These are phyloP conservation scores for Cheumatopsyche charites DNA, from an alignment of 1,140 invertebrate genomes.

Conservation along the genomic window DNA sequence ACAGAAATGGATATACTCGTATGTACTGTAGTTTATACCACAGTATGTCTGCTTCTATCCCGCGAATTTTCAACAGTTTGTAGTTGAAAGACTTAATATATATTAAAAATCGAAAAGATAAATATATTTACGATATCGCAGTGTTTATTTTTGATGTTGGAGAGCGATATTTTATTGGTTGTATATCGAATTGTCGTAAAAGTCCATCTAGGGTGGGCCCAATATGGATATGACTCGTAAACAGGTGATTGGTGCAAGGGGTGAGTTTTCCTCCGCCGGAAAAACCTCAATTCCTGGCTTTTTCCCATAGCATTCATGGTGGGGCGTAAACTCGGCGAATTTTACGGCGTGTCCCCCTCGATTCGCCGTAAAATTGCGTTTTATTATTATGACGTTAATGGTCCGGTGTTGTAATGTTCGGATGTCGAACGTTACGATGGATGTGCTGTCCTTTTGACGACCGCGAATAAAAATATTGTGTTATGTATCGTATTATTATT, in stretches of 20 bases:
- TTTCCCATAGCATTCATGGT: not conserved
- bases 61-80: too few species aligned
- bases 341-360: slow-evolving; percentile 4
- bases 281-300: slow-evolving; percentile 3
- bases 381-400: slow-evolving; percentile 46
- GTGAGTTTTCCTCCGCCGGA: not conserved
- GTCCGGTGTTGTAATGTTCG: slow-evolving; percentile 11
- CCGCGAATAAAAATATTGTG: slow-evolving; percentile 10
- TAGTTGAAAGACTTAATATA: too few species aligned
- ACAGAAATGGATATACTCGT: too few species aligned
- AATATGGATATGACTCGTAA: slow-evolving; percentile 41
- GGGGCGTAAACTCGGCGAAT: slow-evolving; percentile 37
- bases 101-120: not conserved
- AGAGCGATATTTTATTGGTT: slow-evolving; percentile 11
- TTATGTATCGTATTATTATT: too few species aligned
- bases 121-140: not conserved
- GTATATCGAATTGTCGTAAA: slow-evolving; percentile 3
- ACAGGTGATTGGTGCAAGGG: slow-evolving; percentile 40
- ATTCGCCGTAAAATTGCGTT: slow-evolving; percentile 41
- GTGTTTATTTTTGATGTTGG: not conserved
- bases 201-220: not conserved
- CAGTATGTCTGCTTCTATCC: too few species aligned
- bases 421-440: slow-evolving; percentile 3
- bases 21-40: too few species aligned
- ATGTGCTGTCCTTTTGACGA: not conserved